Percentiles rank a stretch among this genome's conserved stretches.
Evolutionary conservation across 2,797 vertebrate species (phyloP).

Genomic region (Psittacula derbiana): DNA sequence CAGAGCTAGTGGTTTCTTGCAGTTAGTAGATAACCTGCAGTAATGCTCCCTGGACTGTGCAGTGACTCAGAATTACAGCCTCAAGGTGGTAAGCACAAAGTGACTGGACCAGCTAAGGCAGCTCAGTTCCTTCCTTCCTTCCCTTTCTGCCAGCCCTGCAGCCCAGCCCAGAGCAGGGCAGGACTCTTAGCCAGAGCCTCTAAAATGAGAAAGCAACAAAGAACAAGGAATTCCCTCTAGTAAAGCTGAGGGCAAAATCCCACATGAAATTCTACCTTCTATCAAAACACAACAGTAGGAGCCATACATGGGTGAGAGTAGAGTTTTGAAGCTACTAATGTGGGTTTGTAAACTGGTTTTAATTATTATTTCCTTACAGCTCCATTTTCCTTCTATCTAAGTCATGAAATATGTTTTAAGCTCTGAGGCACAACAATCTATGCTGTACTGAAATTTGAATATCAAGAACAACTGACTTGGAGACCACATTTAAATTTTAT

Average conservation of each 20-base stretch:
- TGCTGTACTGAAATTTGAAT: background rate
- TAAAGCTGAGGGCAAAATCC: background rate
- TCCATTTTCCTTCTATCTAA: background rate
- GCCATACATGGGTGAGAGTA: background rate
- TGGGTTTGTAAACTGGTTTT: background rate
- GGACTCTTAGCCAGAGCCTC: background rate
- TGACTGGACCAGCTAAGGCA: slow-evolving; percentile 33
- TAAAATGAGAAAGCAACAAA: background rate
- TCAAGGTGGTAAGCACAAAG: background rate
- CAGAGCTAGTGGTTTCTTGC: background rate
- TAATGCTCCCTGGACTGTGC: background rate
- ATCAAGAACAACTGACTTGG: background rate
- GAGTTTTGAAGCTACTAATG: background rate
- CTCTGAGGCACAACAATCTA: background rate
- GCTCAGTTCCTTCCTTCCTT: slow-evolving; percentile 23
- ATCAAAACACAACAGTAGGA: background rate
- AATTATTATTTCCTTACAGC: background rate
- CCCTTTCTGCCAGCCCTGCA: background rate
- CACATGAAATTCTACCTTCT: background rate
- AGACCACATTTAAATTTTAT: background rate
- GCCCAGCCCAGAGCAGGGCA: background rate
- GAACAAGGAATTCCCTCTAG: background rate
- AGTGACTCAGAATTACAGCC: background rate
- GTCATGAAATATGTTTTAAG: background rate
- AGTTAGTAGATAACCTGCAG: background rate